phyloP scores from a whole-genome alignment of 2,113 vertebrate genomes.

The Irena cyanogastra region DNA sequence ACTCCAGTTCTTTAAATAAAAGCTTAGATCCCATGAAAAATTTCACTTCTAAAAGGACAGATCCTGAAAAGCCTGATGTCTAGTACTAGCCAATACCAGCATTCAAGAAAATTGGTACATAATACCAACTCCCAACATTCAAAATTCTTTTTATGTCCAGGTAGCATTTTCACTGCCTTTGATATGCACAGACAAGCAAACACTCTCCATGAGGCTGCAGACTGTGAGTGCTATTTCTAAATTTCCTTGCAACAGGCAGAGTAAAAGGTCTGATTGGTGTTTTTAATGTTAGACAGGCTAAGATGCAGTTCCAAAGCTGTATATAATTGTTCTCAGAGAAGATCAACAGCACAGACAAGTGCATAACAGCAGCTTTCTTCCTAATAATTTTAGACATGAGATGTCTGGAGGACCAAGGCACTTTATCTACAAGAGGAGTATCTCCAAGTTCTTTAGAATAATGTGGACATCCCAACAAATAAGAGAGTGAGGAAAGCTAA shows the following conservation, averaged over 20 bases:
- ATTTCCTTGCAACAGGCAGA: neutral
- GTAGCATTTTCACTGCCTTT: neutral
- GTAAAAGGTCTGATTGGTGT: neutral
- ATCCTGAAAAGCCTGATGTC: neutral
- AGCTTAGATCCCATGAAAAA: neutral
- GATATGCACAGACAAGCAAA: neutral
- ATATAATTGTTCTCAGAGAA: neutral
- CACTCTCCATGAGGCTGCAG: neutral
- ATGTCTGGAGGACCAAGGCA: neutral
- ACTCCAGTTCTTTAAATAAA: neutral
- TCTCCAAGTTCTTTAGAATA: neutral
- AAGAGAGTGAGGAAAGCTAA: neutral
- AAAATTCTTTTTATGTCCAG: neutral
- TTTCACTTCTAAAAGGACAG: neutral
- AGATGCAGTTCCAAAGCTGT: neutral
- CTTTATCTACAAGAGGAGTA: neutral
- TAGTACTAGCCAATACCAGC: neutral
- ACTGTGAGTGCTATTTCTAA: neutral
- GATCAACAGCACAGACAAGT: neutral
- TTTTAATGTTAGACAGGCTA: neutral
- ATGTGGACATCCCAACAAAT: neutral
- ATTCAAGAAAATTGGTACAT: neutral
- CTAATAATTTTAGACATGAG: neutral
- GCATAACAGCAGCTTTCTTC: neutral
- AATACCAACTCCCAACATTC: neutral